Percentiles rank a stretch among this genome's conserved stretches.
These are phyloP conservation scores for Tupiocoris notatus DNA, from an alignment of 2,888 invertebrate species.

Conservation along the genomic window DNA sequence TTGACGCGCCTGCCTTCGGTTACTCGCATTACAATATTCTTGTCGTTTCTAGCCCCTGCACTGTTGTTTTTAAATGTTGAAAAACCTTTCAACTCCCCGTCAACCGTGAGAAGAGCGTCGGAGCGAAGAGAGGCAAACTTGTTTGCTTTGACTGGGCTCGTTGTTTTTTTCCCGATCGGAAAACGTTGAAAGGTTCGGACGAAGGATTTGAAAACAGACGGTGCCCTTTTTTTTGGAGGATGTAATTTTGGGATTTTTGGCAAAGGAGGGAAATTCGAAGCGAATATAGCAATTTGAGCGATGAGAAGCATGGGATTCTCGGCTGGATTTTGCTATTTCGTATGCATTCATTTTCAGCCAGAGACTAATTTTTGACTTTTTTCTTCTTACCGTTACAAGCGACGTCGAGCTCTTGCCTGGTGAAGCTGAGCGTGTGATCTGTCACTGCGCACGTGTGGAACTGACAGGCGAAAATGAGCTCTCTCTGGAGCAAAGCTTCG, in stretches of 20 bases:
- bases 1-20: not conserved
- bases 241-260: too few species aligned
- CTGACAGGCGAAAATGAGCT: slow-evolving; percentile 82
- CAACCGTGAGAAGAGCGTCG: not conserved
- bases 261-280: too few species aligned
- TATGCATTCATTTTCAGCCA: too few species aligned
- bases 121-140: not conserved
- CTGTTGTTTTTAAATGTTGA: not conserved
- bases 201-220: too few species aligned
- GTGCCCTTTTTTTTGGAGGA: too few species aligned
- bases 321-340: too few species aligned
- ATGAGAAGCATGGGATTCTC: too few species aligned
- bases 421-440: slow-evolving; percentile 79
- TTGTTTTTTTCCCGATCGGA: not conserved
- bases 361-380: too few species aligned
- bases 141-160: not conserved
- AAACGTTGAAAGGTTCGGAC: not conserved
- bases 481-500: slow-evolving; percentile 54
- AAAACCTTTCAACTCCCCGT: slow-evolving; percentile 18
- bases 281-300: too few species aligned
- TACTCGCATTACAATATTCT: not conserved
- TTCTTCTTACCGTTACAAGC: slow-evolving; percentile 67
- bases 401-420: slow-evolving; percentile 81
- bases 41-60: not conserved
- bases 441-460: slow-evolving; percentile 93